Evolutionary conservation across 2,113 vertebrate genomes (phyloP), one percentile per base, ranked within the genome.

Genomic region (Onychorhynchus coronatus): DNA sequence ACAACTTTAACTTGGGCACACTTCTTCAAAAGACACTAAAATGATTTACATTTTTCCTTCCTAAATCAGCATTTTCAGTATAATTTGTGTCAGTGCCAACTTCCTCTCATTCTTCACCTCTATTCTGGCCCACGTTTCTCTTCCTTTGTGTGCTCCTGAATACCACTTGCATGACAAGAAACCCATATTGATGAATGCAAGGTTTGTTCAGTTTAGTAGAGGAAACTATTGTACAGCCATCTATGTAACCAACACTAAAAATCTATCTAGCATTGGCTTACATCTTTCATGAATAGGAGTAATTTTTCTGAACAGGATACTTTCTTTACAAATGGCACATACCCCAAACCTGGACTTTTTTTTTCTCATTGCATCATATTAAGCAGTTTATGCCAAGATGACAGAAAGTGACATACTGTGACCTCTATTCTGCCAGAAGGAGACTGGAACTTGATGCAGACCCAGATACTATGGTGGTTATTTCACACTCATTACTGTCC

Each of bases 11-110:
- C 85, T 96, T 94, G 85, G 83, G 66, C 66, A 94, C 85, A 70
- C 70, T 79, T 85, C 93, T 97, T 97, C 72, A 95, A 92, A 96
- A 96, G 94, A 78, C 44, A n/a, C 59, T 63, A 56, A 67, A 95
- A 73, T 55, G 0, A 95, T 94, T 74, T 93, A 52, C 87, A 80
- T 84, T 78, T 70, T 88, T 97, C 91, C 77, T 96, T 74, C 80
- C 70, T 93, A 97, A 96, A 94, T 94, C 84, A 95, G 86, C 94
- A 44, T 74, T 96, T 95, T 94, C 81, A 14, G 50, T 67, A 93
- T 81, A 35, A 49, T 86, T 95, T 97, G 85, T 85, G 67, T 74
- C 84, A 24, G 61, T 65, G 91, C 79, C 89, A 89, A 85, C 75
- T 91, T 85, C 65, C 63, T 21, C 56, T 94, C 91, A 80, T 84